A percentile compares a stretch with the other conserved stretches of the same genome.
Evolutionary conservation across 2,888 invertebrate genomes (phyloP).

Genomic region (Pterostichus madidus): DNA sequence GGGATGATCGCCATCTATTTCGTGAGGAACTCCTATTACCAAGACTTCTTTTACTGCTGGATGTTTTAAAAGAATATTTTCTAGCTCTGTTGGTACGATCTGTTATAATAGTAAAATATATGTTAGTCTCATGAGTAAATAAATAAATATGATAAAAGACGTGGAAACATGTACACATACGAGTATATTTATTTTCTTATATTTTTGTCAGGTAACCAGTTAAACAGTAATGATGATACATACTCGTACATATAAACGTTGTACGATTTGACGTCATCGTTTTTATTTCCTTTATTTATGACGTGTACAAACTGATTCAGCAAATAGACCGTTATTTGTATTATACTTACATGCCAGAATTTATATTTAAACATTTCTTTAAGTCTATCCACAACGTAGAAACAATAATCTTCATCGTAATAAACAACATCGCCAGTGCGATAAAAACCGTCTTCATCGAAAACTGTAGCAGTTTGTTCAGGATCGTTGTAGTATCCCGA

Average conservation of each 20-base stretch:
- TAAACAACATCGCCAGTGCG: constrained; percentile 79
- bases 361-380: constrained; percentile 79
- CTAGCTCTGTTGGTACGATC: constrained; percentile 71
- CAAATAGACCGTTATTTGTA: no score
- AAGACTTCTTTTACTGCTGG: constrained; percentile 72
- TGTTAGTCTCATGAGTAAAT: no score
- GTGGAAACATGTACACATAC: no score
- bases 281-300: no score
- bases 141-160: no score
- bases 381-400: constrained; percentile 78
- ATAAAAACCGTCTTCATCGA: constrained; percentile 78
- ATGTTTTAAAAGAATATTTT: constrained; percentile 72
- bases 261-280: no score
- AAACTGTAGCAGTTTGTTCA: constrained; percentile 76
- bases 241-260: no score
- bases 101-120: constrained; percentile 20
- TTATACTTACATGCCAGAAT: constrained; percentile 76
- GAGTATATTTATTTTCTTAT: no score
- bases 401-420: constrained; percentile 78
- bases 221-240: no score
- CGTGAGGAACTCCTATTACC: constrained; percentile 73
- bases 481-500: constrained; percentile 78
- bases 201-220: no score
- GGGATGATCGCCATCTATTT: constrained; percentile 74
- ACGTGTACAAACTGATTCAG: no score